These are phyloP conservation scores for Homarus americanus DNA, from an alignment of 1,140 invertebrate genomes.

Conservation along the genomic window DNA sequence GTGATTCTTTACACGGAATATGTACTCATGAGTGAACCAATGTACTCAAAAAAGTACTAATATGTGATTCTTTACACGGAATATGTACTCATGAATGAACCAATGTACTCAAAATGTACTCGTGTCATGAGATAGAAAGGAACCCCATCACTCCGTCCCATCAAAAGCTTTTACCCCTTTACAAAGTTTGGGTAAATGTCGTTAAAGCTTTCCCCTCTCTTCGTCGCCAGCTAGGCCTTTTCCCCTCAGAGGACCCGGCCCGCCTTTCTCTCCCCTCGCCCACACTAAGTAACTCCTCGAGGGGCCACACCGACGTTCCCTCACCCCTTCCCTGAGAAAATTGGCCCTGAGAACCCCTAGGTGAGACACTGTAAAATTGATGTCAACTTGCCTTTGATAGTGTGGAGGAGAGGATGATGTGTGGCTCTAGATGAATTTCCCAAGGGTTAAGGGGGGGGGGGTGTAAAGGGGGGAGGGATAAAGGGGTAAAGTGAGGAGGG, in stretches of 20 bases:
- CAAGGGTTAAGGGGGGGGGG: neutral
- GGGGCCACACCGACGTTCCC: neutral
- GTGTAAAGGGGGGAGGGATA: neutral
- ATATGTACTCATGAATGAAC: too few relatives aligned
- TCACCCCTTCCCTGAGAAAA: constrained; percentile 22
- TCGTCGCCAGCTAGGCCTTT: neutral
- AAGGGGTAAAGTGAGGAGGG: neutral
- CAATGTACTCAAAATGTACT: too few relatives aligned
- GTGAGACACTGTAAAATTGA: constrained; percentile 18
- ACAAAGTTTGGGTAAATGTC: neutral
- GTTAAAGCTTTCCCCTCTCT: neutral
- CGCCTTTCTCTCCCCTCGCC: neutral
- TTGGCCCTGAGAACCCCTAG: neutral
- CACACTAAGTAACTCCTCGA: neutral
- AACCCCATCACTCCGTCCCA: too few relatives aligned
- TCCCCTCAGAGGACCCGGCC: neutral
- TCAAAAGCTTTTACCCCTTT: too few relatives aligned
- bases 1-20: too few relatives aligned
- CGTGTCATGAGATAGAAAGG: too few relatives aligned
- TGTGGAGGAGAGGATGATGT: neutral
- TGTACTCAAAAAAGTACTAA: too few relatives aligned
- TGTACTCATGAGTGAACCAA: too few relatives aligned
- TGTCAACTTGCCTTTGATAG: constrained; percentile 33
- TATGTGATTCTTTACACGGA: too few relatives aligned
- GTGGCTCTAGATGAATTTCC: constrained; percentile 3